Percentiles rank a stretch among this genome's conserved stretches.
These are phyloP conservation scores for Lasioglossum albipes DNA, from an alignment of 1,140 invertebrate genomes.

Conservation along the genomic window DNA sequence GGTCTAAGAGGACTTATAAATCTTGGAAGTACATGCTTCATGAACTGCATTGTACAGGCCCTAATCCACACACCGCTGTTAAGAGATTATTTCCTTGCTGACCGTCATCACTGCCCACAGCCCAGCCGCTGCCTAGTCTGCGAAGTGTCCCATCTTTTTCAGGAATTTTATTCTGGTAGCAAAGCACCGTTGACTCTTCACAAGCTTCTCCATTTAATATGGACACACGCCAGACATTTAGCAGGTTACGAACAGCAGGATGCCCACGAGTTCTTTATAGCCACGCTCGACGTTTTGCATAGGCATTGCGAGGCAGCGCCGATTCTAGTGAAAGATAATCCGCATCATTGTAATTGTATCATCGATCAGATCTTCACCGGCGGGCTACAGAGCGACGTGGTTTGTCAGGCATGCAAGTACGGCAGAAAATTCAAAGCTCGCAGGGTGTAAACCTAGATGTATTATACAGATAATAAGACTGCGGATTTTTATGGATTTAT, in stretches of 20 bases:
- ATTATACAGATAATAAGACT: too few species aligned
- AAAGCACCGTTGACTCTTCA: slow-evolving; percentile 93
- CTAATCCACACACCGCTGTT: slow-evolving; percentile 96
- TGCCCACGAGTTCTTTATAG: slow-evolving; percentile 99
- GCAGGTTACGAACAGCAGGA: slow-evolving; percentile 99
- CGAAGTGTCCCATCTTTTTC: slow-evolving; percentile 92
- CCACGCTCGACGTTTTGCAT: slow-evolving; percentile 95
- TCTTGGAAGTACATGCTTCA: slow-evolving; percentile 98
- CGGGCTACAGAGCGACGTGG: slow-evolving; percentile 96
- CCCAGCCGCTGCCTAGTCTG: slow-evolving; percentile 92
- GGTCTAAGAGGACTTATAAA: slow-evolving; percentile 95
- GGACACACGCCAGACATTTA: slow-evolving; percentile 97
- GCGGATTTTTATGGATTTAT: too few species aligned
- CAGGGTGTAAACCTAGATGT: background rate
- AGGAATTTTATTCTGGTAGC: slow-evolving; percentile 96
- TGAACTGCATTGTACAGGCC: slow-evolving; percentile 98
- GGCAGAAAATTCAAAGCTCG: slow-evolving; percentile 55
- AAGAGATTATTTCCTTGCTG: slow-evolving; percentile 96
- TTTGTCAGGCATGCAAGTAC: slow-evolving; percentile 96
- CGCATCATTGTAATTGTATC: slow-evolving; percentile 95
- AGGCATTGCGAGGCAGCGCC: slow-evolving; percentile 84
- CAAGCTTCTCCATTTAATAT: slow-evolving; percentile 94
- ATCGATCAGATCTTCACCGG: slow-evolving; percentile 99
- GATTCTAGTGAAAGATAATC: slow-evolving; percentile 80
- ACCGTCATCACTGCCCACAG: slow-evolving; percentile 91